Evolutionary conservation across 2,797 vertebrate species (phyloP).

Genomic region (Hyperoplus lanceolatus): DNA sequence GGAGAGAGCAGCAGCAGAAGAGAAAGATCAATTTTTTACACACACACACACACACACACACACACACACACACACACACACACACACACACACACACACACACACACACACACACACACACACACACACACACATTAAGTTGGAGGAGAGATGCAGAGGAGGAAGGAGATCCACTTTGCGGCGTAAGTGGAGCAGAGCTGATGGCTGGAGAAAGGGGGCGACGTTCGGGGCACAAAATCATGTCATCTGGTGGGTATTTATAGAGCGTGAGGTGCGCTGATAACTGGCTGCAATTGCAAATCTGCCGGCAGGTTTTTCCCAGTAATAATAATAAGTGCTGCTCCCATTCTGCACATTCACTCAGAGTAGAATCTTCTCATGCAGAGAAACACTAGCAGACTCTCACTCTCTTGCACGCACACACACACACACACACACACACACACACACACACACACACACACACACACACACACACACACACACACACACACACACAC

Average conservation of each 20-base stretch:
- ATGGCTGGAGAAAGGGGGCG: constrained; percentile 65
- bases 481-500: neutral
- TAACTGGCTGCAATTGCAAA: constrained; percentile 53
- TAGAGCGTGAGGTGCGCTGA: constrained; percentile 67
- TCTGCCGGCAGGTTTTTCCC: constrained; percentile 64
- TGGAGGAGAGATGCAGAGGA: constrained; percentile 21
- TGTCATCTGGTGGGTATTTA: constrained; percentile 73
- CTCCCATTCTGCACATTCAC: constrained; percentile 53
- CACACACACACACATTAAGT: constrained; percentile 15
- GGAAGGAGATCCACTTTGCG: constrained; percentile 27
- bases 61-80: too few relatives aligned
- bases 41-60: too few relatives aligned
- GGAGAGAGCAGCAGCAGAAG: too few relatives aligned
- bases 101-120: too few relatives aligned
- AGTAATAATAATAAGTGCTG: constrained; percentile 45
- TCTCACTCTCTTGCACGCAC: neutral
- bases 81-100: too few relatives aligned
- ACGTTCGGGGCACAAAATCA: constrained; percentile 67
- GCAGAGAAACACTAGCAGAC: constrained; percentile 21
- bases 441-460: neutral
- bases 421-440: neutral
- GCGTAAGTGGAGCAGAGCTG: constrained; percentile 71
- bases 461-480: neutral
- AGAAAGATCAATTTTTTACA: too few relatives aligned
- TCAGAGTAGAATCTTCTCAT: constrained; percentile 28